A percentile compares a stretch with the other conserved stretches of the same genome.
Conservation (phyloP, 2,888 invertebrate species). For the Dryococelus australis region DNA sequence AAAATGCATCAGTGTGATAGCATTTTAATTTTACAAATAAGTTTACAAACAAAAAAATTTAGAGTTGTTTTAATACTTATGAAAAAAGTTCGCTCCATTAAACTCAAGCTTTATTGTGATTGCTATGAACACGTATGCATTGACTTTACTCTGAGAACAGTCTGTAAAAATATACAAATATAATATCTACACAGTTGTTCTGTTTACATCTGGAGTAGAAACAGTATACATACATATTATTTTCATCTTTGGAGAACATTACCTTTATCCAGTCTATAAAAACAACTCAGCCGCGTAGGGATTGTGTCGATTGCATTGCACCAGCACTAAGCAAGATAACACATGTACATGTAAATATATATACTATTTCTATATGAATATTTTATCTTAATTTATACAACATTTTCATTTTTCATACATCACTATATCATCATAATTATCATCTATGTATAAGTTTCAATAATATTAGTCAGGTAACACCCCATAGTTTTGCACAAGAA, state of each 20-base stretch:
- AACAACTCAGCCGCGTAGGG: constrained; percentile 7
- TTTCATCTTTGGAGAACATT: constrained; percentile 11
- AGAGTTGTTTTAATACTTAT: not conserved
- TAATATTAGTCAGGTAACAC: constrained; percentile 2
- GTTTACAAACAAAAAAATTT: not conserved
- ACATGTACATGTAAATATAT: constrained; percentile 16
- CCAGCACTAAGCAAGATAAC: constrained; percentile 9
- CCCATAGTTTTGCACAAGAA: constrained; percentile 5
- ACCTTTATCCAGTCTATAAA: constrained; percentile 16
- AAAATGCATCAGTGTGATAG: not conserved
- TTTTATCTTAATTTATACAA: constrained; percentile 6
- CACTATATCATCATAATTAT: not conserved
- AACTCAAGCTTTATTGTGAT: constrained; percentile 16
- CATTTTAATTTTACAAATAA: not conserved
- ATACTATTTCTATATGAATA: constrained; percentile 16
- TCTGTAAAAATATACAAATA: constrained; percentile 16
- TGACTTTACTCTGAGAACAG: constrained; percentile 16
- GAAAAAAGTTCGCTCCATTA: not conserved
- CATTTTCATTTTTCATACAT: not conserved
- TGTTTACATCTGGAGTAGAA: constrained; percentile 11
- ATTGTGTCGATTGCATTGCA: constrained; percentile 16
- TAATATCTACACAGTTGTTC: constrained; percentile 16
- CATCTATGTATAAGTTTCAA: not conserved
- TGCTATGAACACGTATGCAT: constrained; percentile 7
- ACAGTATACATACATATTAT: constrained; percentile 2